Conservation (phyloP, 92 coral and sea anemone genomes). For the Parazoanthus swiftii region DNA sequence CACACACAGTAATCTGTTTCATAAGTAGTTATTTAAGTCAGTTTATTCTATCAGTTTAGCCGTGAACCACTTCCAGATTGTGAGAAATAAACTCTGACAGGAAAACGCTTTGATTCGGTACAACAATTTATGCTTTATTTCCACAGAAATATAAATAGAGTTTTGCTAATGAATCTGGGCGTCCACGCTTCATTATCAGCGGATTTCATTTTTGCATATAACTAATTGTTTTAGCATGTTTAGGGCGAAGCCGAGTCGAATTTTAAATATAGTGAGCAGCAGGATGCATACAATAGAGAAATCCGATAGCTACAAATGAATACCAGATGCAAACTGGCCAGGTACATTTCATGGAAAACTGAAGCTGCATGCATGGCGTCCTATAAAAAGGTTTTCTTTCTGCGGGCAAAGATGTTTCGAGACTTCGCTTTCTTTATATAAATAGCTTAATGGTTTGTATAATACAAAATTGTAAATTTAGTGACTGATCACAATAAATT, state of each 20-base stretch:
- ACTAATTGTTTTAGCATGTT: conserved; percentile 15
- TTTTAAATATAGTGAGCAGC: neutral
- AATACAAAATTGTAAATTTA: neutral
- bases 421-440: neutral
- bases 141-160: neutral
- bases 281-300: neutral
- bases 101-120: neutral
- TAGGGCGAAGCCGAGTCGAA: neutral
- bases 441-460: neutral
- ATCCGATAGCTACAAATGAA: neutral
- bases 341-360: no score
- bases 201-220: neutral
- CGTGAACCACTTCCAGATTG: conserved; percentile 2
- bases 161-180: neutral
- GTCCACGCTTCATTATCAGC: conserved; percentile 19
- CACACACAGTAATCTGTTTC: neutral
- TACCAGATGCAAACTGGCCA: neutral
- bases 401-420: neutral
- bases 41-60: neutral
- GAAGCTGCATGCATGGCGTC: neutral
- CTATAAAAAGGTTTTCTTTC: neutral
- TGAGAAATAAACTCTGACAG: neutral
- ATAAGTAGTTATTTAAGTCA: neutral
- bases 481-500: no score
- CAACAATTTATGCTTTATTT: neutral